Evolutionary conservation across 1,140 invertebrate genomes (phyloP), one percentile per base, ranked within the genome.

Genomic region (Charaxes varanes): DNA sequence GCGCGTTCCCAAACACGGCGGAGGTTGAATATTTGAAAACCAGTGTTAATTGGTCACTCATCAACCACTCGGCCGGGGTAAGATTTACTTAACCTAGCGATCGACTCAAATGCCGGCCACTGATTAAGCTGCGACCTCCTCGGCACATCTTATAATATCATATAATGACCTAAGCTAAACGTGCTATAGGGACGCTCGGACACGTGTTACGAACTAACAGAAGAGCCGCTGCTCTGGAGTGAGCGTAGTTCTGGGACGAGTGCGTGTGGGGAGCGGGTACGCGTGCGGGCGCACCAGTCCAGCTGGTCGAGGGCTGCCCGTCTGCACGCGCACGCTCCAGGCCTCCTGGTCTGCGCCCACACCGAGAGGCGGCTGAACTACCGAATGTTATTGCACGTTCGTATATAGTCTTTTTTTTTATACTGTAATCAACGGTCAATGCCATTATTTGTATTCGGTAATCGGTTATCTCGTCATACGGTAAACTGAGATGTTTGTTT

Each of bases 291-390:
- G 41, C 70, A 74, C 48, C 67, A 69, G 44, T 71, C 67, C 14
- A 58, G 59, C 13, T 74, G 72, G 72, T 74, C 72, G n/a, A 61
- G 72, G 6, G 59, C 68, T 3, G 45, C 55, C 5, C 51, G 57
- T 6, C 58, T 65, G 4, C 43, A 59, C 2, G 68, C 67, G 13
- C 55, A 54, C 37, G 64, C 72, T 32, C 73, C 72, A 0, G 76
- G 76, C 2, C 58, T 77, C 11, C 56, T 78, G 3, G 70, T 76
- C 13, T 77, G 72, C 38, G 55, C 68, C 5, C 72, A 77, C 41
- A 40, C 60, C 1, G 76, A 77, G 30, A 35, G 72, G 0, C 35
- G 62, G 1, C 60, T 59, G 8, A 57, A 59, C 42, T 80, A 80
- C 32, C 35, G 74, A 12, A 49, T 79, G 36, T 49, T 79, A n/a